Evolutionary conservation across 2,888 invertebrate species (phyloP).

Genomic region (Galeruca laticollis): DNA sequence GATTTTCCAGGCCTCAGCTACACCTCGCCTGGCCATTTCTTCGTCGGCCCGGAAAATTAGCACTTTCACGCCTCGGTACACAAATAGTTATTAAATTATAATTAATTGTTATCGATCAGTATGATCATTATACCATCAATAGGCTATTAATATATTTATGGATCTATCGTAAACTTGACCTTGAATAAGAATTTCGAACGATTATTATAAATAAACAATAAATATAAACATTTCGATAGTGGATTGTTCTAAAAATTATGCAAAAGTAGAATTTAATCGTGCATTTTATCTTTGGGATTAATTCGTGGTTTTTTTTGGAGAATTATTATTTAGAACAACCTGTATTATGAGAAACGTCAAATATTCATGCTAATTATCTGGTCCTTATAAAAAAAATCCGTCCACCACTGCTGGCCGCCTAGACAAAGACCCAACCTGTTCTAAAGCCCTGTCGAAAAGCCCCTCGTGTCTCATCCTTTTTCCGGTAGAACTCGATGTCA

Average conservation of each 20-base stretch:
- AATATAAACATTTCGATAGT: background rate
- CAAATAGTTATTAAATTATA: too few relatives aligned
- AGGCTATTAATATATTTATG: background rate
- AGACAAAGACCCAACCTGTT: constrained; percentile 53
- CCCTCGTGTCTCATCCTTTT: constrained; percentile 29
- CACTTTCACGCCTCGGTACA: too few relatives aligned
- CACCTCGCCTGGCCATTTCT: too few relatives aligned
- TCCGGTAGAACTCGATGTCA: constrained; percentile 20
- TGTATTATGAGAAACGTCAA: too few relatives aligned
- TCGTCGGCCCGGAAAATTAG: too few relatives aligned
- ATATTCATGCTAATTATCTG: too few relatives aligned
- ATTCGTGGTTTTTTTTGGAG: too few relatives aligned
- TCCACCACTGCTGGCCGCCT: constrained; percentile 38
- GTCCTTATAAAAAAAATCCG: background rate
- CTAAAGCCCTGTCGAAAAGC: constrained; percentile 41
- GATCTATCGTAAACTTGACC: background rate
- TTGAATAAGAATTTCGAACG: background rate
- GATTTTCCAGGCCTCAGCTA: too few relatives aligned
- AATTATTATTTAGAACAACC: too few relatives aligned
- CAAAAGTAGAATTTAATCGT: background rate
- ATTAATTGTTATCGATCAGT: too few relatives aligned
- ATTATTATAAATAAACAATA: constrained; percentile 4
- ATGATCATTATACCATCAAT: background rate
- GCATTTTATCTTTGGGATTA: too few relatives aligned
- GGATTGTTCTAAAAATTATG: background rate